Conservation (phyloP, 1,140 invertebrate genomes). For the Drosophila kurseongensis region DNA sequence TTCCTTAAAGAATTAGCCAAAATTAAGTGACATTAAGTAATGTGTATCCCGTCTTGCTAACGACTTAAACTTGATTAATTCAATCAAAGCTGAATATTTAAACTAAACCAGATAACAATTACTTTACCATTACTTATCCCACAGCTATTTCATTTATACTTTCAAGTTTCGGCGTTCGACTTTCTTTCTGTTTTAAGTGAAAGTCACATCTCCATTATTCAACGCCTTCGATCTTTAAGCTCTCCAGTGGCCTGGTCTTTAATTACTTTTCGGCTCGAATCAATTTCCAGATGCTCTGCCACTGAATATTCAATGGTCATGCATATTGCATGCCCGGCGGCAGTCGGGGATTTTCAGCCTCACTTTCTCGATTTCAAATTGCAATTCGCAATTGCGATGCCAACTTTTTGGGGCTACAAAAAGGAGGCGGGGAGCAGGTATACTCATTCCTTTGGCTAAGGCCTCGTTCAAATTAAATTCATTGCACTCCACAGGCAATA, state of each 20-base stretch:
- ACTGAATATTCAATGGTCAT: conserved; percentile 49
- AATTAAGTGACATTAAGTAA: too few relatives aligned
- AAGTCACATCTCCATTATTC: conserved; percentile 37
- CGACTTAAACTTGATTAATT: neutral
- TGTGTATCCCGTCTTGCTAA: too few relatives aligned
- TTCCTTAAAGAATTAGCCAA: too few relatives aligned
- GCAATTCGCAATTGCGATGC: conserved; percentile 20
- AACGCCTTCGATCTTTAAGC: conserved; percentile 39
- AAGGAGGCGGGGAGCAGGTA: neutral
- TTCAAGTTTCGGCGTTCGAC: neutral
- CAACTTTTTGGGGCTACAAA: neutral
- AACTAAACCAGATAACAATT: conserved; percentile 4
- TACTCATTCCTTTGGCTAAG: conserved; percentile 16
- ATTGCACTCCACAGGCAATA: conserved; percentile 15
- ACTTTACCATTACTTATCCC: neutral
- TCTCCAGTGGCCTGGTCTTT: conserved; percentile 48
- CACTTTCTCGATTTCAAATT: conserved; percentile 38
- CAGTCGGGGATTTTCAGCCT: conserved; percentile 31
- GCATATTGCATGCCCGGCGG: conserved; percentile 34
- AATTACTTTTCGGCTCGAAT: conserved; percentile 53
- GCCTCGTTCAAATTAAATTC: conserved; percentile 39
- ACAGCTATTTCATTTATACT: neutral
- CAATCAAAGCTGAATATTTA: neutral
- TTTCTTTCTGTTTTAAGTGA: conserved; percentile 11
- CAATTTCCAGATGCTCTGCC: conserved; percentile 43